A percentile compares a stretch with the other conserved stretches of the same genome.
phyloP scores from a whole-genome alignment of 2,888 invertebrate genomes.

The Torymus tubicola region DNA sequence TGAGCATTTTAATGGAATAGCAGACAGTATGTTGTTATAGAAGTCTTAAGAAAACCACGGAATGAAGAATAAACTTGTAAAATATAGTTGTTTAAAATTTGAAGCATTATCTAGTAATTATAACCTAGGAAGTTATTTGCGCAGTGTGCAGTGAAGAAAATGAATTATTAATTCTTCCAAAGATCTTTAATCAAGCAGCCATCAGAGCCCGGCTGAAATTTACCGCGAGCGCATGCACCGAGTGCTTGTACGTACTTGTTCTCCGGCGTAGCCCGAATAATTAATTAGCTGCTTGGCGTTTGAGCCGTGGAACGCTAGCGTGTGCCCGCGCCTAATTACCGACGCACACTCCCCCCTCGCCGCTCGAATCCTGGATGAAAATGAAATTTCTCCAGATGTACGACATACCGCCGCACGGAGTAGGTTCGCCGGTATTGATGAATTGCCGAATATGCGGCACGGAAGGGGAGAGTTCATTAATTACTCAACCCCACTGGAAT shows the following conservation, averaged over 20 bases:
- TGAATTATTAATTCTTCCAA: not conserved
- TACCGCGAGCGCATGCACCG: not conserved
- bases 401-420: not conserved
- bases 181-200: conserved; percentile 6
- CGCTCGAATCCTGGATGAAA: conserved; percentile 21
- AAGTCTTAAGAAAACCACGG: too few relatives aligned
- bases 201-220: conserved; percentile 21
- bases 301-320: conserved; percentile 13
- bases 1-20: too few relatives aligned
- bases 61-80: too few relatives aligned
- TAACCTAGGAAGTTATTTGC: too few relatives aligned
- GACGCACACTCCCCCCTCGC: not conserved
- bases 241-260: conserved; percentile 9
- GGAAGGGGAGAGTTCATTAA: not conserved
- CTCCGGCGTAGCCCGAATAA: conserved; percentile 28
- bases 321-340: conserved; percentile 27
- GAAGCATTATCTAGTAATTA: too few relatives aligned
- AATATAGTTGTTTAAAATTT: too few relatives aligned
- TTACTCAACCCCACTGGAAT: not conserved
- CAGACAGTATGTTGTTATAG: too few relatives aligned
- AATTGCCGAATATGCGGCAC: not conserved
- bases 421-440: conserved; percentile 24
- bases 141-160: too few relatives aligned
- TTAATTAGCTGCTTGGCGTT: conserved; percentile 49
- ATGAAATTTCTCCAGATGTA: conserved; percentile 39